Conservation (phyloP, 1,140 invertebrate genomes). For the Drosophila orosa region DNA sequence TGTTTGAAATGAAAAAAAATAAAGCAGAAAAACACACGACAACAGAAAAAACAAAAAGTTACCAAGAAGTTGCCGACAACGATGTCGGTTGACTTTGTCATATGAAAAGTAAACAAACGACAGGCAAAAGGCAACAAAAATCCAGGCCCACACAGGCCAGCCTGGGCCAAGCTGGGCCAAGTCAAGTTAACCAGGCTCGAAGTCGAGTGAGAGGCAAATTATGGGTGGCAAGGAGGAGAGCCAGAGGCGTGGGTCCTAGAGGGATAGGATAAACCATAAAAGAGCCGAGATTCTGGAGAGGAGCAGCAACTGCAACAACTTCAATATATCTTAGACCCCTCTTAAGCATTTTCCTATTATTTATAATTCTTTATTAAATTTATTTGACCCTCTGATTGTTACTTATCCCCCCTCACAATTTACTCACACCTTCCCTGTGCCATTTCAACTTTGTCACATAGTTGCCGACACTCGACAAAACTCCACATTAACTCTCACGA, state of each 20-base stretch:
- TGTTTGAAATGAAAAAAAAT: slow-evolving; percentile 45
- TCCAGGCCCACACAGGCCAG: slow-evolving; percentile 52
- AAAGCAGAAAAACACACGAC: slow-evolving; percentile 28
- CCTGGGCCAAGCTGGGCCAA: slow-evolving; percentile 19
- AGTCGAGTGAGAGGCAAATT: slow-evolving; percentile 18
- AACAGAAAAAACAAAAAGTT: slow-evolving; percentile 54
- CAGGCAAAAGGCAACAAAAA: slow-evolving; percentile 72
- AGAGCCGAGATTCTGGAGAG: no score
- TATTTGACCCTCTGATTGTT: no score
- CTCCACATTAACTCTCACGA: slow-evolving; percentile 63
- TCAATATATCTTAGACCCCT: not conserved
- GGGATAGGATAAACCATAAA: not conserved
- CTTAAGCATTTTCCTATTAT: no score
- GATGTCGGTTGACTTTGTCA: slow-evolving; percentile 78
- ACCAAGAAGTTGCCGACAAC: slow-evolving; percentile 76
- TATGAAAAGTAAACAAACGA: slow-evolving; percentile 81
- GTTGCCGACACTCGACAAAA: slow-evolving; percentile 52
- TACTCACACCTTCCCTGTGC: not conserved
- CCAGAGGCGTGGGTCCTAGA: slow-evolving; percentile 29
- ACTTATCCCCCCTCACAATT: not conserved
- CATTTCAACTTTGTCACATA: slow-evolving; percentile 55
- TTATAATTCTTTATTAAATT: not conserved
- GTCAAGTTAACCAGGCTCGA: slow-evolving; percentile 16
- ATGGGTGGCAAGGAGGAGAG: slow-evolving; percentile 9
- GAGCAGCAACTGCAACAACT: no score